These are phyloP conservation scores for Psittacula echo DNA, from an alignment of 2,797 vertebrate species.

Conservation along the genomic window DNA sequence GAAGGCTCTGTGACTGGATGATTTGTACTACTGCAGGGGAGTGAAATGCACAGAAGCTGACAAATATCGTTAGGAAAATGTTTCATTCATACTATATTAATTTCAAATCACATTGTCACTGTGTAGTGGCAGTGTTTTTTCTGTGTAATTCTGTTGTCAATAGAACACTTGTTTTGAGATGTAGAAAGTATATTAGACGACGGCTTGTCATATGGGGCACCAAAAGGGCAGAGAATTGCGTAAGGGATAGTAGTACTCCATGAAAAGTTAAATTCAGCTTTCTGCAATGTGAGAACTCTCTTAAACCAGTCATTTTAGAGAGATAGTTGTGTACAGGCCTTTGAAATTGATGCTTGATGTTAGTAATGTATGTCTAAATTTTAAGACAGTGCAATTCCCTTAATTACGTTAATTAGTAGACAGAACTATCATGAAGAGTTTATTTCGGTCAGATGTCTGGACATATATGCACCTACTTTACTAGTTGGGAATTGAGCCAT, in stretches of 20 bases:
- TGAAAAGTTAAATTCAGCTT: neutral
- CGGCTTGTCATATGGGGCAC: neutral
- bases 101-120: neutral
- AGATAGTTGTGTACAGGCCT: neutral
- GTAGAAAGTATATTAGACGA: neutral
- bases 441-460: neutral
- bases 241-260: neutral
- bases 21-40: neutral
- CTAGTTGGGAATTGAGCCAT: neutral
- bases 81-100: neutral
- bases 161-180: neutral
- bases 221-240: neutral
- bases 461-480: neutral
- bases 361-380: neutral
- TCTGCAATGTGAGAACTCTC: neutral
- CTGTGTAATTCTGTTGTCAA: neutral
- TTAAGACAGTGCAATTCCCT: neutral
- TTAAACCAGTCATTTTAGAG: neutral
- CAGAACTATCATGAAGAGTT: neutral
- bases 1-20: neutral
- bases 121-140: neutral
- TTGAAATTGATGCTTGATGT: neutral
- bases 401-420: neutral
- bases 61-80: neutral
- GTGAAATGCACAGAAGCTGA: neutral